Base-by-base conservation (phyloP, 1,140 invertebrate genomes). In the Temnothorax nylanderi region DNA sequence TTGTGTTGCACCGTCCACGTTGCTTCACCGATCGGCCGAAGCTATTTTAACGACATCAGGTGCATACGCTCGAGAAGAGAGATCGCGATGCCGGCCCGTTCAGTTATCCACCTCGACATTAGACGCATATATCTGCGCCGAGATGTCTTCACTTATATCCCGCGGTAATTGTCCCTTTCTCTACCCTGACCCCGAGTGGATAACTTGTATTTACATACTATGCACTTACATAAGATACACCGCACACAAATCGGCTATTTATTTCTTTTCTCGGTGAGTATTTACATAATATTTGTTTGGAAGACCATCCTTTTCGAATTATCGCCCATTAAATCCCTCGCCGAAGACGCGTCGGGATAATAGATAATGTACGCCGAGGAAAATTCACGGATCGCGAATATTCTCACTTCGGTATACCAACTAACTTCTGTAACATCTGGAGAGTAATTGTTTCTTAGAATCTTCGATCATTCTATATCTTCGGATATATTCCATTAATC, bases 41-140 rank as follows among this genome's bases (percentile, higher is more conserved):
- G 77, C 6, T 58, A 82, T 74, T 82, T 60, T 82, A 82, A 82
- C 54, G 26, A 69, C 54, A 26, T 26, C 26, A 26, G 34, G 18
- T 32, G 54, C 54, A 82, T 21, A 58, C 13, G 44, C 47, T 10
- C 21, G 32, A 60, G 18, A 26, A 26, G 18, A 58, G 80, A 60
- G 21, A 60, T 84, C 80, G 54, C n/a, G 69, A 82, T 47, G 51
- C 26, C 0, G 16, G 13, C 26, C 3, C 7, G 67, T 84, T 84
- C 41, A 37, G 58, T 82, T 58, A 60, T 7, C 56, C 26, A 16
- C 11, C 5, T 44, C 56, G 56, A 6, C 41, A 21, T 47, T 32
- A 62, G 21, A 75, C 41, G 54, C 54, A 18, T 54, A 56, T 81
- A 13, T 69, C 37, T 54, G 10, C 21, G 37, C 3, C 18, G 2